Evolutionary conservation across 2,888 invertebrate species (phyloP), one percentile per base, ranked within the genome.

Genomic region (Drosophila buzzatii): DNA sequence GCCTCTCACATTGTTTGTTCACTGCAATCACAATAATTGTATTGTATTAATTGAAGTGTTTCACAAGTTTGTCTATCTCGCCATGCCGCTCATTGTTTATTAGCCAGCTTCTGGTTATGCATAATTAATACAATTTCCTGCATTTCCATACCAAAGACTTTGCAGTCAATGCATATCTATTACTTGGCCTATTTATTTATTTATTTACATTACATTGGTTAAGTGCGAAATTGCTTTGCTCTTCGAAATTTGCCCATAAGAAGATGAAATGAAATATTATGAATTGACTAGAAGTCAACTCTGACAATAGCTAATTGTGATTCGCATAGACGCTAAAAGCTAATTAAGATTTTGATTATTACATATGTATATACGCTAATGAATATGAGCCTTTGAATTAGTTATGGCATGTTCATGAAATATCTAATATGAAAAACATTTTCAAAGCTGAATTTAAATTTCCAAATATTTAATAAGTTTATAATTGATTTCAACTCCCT

Each of bases 21-120:
- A 37, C 20, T 71, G 65, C 60, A 72, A 70, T 67, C 60, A 61
- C 57, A 67, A 61, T 77, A 61, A 55, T 76, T 71, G 49, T n/a
- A 44, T 57, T 57, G 20, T 23, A 57, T 57, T 57, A 57, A 55
- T 76, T 71, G 44, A 64, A 71, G 61, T 64, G 60, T 63, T 75
- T 57, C 53, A 23, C 41, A 37, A 45, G 59, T 71, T 67, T 64
- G 53, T 57, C 55, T 62, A 42, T 47, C 35, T 35, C 33, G 37
- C 44, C 42, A 27, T 39, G 70, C 12, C 49, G 60, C 42, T 52
- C 27, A 67, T 63, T 61, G 63, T 58, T 67, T 76, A 76, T 72
- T 76, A 55, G 39, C 37, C 37, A 58, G 56, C 49, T 66, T 56
- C 20, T 14, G 66, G 49, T 33, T 64, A 61, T 61, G 51, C 42